phyloP scores from a whole-genome alignment of 2,888 invertebrate genomes.

The Ypsolopha sequella region DNA sequence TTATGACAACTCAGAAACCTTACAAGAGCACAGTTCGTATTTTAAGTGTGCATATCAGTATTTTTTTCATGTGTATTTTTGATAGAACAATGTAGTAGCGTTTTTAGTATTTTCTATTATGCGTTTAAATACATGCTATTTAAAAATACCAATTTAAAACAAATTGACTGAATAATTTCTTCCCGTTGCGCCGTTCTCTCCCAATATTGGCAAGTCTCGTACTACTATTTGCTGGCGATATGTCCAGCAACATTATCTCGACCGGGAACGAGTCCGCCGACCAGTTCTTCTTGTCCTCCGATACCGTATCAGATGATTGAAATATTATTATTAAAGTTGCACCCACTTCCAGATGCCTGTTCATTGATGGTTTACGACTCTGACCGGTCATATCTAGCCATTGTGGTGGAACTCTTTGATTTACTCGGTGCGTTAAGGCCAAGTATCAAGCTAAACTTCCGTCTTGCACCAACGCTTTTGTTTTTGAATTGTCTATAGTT shows the following conservation, averaged over 20 bases:
- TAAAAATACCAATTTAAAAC: too few relatives aligned
- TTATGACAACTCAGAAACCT: too few relatives aligned
- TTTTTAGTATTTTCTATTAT: too few relatives aligned
- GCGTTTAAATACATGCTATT: too few relatives aligned
- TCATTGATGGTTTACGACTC: constrained; percentile 1
- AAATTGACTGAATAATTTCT: too few relatives aligned
- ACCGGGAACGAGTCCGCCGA: constrained; percentile 2
- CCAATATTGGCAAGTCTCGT: neutral
- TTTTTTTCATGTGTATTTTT: neutral
- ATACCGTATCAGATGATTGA: constrained; percentile 11
- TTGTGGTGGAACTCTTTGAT: neutral
- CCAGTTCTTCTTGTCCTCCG: constrained; percentile 7
- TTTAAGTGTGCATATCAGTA: too few relatives aligned
- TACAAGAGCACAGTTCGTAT: too few relatives aligned
- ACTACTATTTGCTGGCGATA: neutral
- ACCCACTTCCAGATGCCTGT: constrained; percentile 8
- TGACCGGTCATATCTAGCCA: neutral
- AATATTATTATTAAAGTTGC: constrained; percentile 12
- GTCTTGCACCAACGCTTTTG: too few relatives aligned
- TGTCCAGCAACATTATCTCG: constrained; percentile 1
- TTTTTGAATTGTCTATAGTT: too few relatives aligned
- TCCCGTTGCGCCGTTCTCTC: neutral
- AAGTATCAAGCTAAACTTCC: too few relatives aligned
- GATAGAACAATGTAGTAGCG: too few relatives aligned
- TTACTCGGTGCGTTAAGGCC: neutral